Evolutionary conservation across 2,888 invertebrate species (phyloP).

Genomic region (Palloptera scutellata): DNA sequence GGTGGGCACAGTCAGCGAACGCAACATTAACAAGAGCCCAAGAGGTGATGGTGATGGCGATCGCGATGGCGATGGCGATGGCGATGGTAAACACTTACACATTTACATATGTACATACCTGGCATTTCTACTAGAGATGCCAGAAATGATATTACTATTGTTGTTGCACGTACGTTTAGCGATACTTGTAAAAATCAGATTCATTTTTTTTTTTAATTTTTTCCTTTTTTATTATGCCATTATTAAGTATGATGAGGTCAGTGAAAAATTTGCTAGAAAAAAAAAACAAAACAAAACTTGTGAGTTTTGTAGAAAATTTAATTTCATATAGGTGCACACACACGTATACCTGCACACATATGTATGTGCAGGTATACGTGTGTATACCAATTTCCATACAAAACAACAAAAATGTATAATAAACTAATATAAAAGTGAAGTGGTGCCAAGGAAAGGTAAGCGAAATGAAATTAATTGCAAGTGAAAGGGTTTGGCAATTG

Average conservation of each 20-base stretch:
- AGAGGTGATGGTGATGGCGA: no score
- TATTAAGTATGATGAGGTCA: slow-evolving; percentile 16
- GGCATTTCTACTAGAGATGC: not conserved
- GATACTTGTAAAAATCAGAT: no score
- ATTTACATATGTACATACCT: slow-evolving; percentile 7
- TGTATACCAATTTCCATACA: not conserved
- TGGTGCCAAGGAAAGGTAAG: slow-evolving; percentile 8
- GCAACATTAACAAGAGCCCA: not conserved
- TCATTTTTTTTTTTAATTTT: not conserved
- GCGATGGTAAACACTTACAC: not conserved
- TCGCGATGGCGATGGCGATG: no score
- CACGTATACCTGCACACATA: no score
- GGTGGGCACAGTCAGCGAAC: not conserved
- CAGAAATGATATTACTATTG: not conserved
- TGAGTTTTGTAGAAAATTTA: slow-evolving; percentile 5
- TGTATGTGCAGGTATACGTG: no score
- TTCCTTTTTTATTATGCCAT: slow-evolving; percentile 1
- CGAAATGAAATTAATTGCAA: slow-evolving; percentile 22
- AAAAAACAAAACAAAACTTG: no score
- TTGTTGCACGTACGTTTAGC: no score
- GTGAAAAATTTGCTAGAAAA: slow-evolving; percentile 14
- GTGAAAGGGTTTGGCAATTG: slow-evolving; percentile 24
- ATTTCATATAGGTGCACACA: no score
- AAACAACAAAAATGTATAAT: not conserved
- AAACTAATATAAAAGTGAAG: not conserved